Evolutionary conservation across 2,888 invertebrate genomes (phyloP), one percentile per base, ranked within the genome.

Genomic region (Eilema depressum): DNA sequence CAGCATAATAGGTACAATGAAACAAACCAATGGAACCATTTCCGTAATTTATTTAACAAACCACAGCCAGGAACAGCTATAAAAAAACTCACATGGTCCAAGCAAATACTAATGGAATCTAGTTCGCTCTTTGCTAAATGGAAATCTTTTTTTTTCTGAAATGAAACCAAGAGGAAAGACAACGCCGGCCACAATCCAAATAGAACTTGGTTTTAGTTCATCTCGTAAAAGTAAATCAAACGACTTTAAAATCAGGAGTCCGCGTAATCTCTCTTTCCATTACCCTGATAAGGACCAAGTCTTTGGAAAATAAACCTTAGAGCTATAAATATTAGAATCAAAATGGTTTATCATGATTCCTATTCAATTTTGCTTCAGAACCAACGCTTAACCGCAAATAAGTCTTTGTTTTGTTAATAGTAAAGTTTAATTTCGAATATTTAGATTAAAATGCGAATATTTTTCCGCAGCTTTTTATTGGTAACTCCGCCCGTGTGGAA

Each of bases 201-300:
- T 77, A 77, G 76, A 82, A 76, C 78, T 77, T 80, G 73, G 77
- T 79, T 88, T 87, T 85, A 89, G 87, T 88, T 87, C 81, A 75
- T 83, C 85, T 87, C 88, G 86, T 89, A 90, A 91, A 92, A 93
- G 92, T 90, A 93, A 93, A 91, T 90, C 86, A 89, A 85, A 86
- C 80, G 87, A 86, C 86, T 91, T 91, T 88, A 90, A 92, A 92
- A 88, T 88, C 87, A 84, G 87, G 87, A 89, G 87, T 86, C 78
- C 78, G 76, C 83, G 85, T 88, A 89, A 91, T 90, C 88, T 86
- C 83, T 86, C 75, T 83, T 86, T 86, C 87, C 86, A 88, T 89
- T 88, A 87, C 85, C 75, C 77, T 26, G 63, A 74, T 73, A 63
- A 73, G 57, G 71, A 69, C 37, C 41, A 67, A 70, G 68, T 73